These are phyloP conservation scores for Whitmania pigra DNA, from an alignment of 1,140 invertebrate genomes.

Conservation along the genomic window DNA sequence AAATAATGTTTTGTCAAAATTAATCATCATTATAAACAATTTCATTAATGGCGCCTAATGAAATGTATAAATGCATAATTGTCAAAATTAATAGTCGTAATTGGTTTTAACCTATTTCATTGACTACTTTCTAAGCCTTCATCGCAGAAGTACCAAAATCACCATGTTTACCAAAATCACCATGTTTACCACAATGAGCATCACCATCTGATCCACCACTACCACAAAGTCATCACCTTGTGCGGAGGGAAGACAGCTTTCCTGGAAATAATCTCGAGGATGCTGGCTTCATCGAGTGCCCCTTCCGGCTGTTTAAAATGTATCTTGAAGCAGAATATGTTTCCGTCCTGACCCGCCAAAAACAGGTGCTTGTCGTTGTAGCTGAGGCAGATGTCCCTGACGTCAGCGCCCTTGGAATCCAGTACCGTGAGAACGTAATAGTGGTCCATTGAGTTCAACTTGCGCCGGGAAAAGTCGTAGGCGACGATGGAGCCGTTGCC, in stretches of 20 bases:
- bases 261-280: too few relatives aligned
- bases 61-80: too few relatives aligned
- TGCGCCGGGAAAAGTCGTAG: not conserved
- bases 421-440: not conserved
- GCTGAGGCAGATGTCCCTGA: slow-evolving; percentile 9
- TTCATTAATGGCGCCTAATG: too few relatives aligned
- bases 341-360: slow-evolving; percentile 3
- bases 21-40: too few relatives aligned
- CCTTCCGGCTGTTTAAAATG: not conserved
- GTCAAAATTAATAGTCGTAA: too few relatives aligned
- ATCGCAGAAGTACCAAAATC: not conserved
- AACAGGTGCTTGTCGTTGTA: slow-evolving; percentile 3
- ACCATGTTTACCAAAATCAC: not conserved
- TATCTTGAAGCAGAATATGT: slow-evolving; percentile 5
- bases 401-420: not conserved
- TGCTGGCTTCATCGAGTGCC: too few relatives aligned
- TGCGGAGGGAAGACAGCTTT: too few relatives aligned
- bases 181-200: not conserved
- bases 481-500: not conserved
- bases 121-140: too few relatives aligned
- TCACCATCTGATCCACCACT: not conserved
- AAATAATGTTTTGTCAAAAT: too few relatives aligned
- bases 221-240: not conserved
- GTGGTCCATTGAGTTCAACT: not conserved
- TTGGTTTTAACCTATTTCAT: too few relatives aligned